Evolutionary conservation across 2,797 vertebrate genomes (phyloP).

Genomic region (Parambassis ranga): DNA sequence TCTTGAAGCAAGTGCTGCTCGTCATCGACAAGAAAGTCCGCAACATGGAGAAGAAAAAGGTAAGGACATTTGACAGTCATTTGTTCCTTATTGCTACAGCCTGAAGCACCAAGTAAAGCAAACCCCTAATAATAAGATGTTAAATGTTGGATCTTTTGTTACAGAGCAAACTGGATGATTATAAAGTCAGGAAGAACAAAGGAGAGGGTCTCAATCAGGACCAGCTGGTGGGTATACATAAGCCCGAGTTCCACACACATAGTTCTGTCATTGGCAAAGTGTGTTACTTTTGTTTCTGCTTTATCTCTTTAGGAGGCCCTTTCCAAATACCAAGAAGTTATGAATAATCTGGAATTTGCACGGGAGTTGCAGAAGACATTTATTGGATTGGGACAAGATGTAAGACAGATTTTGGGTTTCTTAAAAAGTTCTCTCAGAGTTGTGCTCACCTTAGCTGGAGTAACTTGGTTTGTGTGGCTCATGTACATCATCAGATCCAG

Average conservation of each 20-base stretch:
- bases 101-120: background rate
- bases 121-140: background rate
- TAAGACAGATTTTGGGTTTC: constrained; percentile 73
- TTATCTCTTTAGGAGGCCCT: constrained; percentile 87
- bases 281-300: background rate
- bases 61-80: constrained; percentile 38
- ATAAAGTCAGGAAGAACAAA: constrained; percentile 92
- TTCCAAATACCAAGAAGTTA: constrained; percentile 93
- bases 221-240: constrained; percentile 88
- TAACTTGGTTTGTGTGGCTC: background rate
- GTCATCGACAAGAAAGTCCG: constrained; percentile 96
- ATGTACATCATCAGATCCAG: constrained; percentile 83
- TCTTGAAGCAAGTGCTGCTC: constrained; percentile 93
- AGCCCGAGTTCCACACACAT: background rate
- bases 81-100: background rate
- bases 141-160: constrained; percentile 1
- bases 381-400: constrained; percentile 93
- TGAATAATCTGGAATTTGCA: constrained; percentile 95
- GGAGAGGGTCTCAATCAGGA: constrained; percentile 97
- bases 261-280: background rate
- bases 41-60: constrained; percentile 98
- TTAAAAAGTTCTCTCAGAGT: background rate
- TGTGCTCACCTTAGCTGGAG: background rate
- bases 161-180: constrained; percentile 96
- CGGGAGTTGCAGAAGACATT: constrained; percentile 95